Evolutionary conservation across 2,797 vertebrate genomes (phyloP), one percentile per base, ranked within the genome.

Genomic region (Sebastes flavidus): DNA sequence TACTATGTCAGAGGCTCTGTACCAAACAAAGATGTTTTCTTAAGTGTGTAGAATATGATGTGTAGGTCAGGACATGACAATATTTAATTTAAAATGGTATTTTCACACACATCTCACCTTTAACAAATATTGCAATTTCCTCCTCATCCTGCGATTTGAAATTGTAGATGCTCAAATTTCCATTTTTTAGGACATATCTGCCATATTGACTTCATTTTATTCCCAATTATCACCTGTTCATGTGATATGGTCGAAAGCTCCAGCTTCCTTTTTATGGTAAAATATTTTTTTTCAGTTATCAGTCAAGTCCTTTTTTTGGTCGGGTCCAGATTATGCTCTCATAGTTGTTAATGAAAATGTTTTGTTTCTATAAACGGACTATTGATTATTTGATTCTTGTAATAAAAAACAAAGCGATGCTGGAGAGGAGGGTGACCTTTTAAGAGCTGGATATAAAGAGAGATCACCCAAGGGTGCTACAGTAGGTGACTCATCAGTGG

Each of bases 391-490:
- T 22, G 20, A 59, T 55, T 74, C 20, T 49, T 65, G 38, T 32
- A 59, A 77, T 59, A 66, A 46, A 65, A 65, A 52, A 12, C 30
- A n/a, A 46, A 73, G 22, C 59, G 8, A 3, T 32, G 63, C 59
- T 30, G 46, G 27, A 81, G 65, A 83, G 59, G 32, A 49, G 65
- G 76, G 14, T 85, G 82, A 89, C 87, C 82, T 92, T 92, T 87
- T 80, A 29, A 60, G 34, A 59, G 58, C 18, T 16, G 38, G 16
- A 60, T 77, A 60, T 77, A 34, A 69, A 84, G 61, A 69, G 72
- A 72, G 61, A 59, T 69, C 75, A 68, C 81, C 67, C 52, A 76
- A 65, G 76, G 73, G 59, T 29, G 83, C 49, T 61, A 6, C 34
- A 73, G 80, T 27, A 24, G 24, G 25, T 75, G 82, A 83, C 75